Evolutionary conservation across 1,140 invertebrate species (phyloP).

Genomic region (Microplitis mediator): DNA sequence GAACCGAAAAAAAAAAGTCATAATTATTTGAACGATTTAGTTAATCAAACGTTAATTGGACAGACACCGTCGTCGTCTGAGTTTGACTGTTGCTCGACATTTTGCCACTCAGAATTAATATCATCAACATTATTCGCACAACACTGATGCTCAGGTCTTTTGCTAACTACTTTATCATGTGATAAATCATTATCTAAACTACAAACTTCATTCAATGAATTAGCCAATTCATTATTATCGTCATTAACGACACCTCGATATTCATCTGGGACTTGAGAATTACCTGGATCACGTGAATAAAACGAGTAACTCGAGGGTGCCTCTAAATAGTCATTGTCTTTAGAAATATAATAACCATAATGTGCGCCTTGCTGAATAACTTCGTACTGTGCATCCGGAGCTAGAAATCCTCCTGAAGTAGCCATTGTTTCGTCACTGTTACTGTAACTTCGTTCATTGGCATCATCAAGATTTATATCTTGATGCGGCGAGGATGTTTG

Average conservation of each 20-base stretch:
- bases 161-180: constrained; percentile 38
- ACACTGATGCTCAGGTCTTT: constrained; percentile 38
- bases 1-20: background rate
- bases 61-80: constrained; percentile 53
- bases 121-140: constrained; percentile 44
- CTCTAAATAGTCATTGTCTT: constrained; percentile 50
- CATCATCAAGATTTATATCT: background rate
- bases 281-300: constrained; percentile 29
- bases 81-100: constrained; percentile 42
- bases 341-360: constrained; percentile 47
- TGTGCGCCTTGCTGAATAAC: constrained; percentile 60
- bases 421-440: constrained; percentile 49
- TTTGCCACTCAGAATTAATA: constrained; percentile 51
- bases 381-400: constrained; percentile 70
- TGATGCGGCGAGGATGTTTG: constrained; percentile 31
- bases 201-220: background rate
- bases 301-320: constrained; percentile 38
- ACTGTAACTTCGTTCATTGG: constrained; percentile 43
- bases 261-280: constrained; percentile 18
- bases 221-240: constrained; percentile 45
- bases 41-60: constrained; percentile 53
- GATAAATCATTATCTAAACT: constrained; percentile 10
- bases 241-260: constrained; percentile 28
- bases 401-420: constrained; percentile 58
- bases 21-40: background rate